Base-by-base conservation (phyloP, 2,888 invertebrate species). In the Augochlorella aurata region DNA sequence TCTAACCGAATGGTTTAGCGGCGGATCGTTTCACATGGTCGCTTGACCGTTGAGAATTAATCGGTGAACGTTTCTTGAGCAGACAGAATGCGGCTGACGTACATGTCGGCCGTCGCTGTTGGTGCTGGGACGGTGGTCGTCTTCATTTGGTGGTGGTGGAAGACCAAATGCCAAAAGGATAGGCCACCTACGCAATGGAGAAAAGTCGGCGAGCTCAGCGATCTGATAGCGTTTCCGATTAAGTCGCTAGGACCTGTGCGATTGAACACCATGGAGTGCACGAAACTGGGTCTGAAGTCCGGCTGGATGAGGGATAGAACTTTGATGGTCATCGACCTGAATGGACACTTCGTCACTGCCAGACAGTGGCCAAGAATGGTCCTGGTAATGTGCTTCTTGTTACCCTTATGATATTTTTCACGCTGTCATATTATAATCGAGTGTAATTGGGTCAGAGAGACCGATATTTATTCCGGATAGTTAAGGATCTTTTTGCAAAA, bases 251-350 rank as follows among this genome's bases (percentile, higher is more conserved):
- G 94, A 0, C 92, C 94, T 0, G 89, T 95, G 44, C 89, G 94
- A 2, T 81, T 95, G 79, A 94, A 93, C 54, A 92, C 93, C n/a
- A 94, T 95, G 82, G 95, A 95, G 86, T 95, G 95, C 88, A 94
- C 95, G 0, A 86, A 91, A n/a, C 88, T 96, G 29, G 96, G 96
- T 0, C 89, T 95, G 38, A 94, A 93, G 87, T 93, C 94, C 71
- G 95, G 94, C 5, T 94, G 95, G 94, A 89, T 95, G 14, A 92
- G 95, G 50, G 96, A 96, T 89, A 95, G 96, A 85, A 93, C 94
- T 0, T 92, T 96, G 63, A 95, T 96, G 95, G 94, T 96, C 16
- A 94, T 95, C 24, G 95, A 95, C 81, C 93, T 94, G 0, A 93
- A 95, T 81, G 94, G 95, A 21, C 94, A 95, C 88, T 96, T 95